A percentile compares a stretch with the other conserved stretches of the same genome.
Conservation (phyloP, 2,888 invertebrate genomes). For the Nemurella pictetii region DNA sequence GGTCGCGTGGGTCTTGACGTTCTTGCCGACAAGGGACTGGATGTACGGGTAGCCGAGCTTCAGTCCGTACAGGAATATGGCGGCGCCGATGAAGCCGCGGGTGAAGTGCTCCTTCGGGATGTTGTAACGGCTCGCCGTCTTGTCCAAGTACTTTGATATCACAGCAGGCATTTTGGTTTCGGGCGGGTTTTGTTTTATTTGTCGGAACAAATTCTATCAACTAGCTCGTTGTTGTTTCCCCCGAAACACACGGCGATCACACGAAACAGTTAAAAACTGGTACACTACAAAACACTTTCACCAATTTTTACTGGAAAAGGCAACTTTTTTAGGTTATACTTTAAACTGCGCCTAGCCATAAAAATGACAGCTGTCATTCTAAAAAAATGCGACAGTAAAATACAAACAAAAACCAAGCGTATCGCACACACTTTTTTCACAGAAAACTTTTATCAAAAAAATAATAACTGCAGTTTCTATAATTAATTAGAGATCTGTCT, state of each 20-base stretch:
- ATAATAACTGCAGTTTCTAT: background rate
- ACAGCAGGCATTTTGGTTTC: conserved; percentile 59
- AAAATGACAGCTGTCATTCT: background rate
- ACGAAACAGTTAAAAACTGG: background rate
- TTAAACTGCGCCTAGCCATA: background rate
- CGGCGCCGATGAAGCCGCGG: conserved; percentile 63
- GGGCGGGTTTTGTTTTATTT: too few species aligned
- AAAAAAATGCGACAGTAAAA: background rate
- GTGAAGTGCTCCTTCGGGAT: conserved; percentile 61
- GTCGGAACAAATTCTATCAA: too few species aligned
- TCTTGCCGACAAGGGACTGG: conserved; percentile 51
- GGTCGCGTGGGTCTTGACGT: conserved; percentile 48
- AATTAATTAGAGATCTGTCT: background rate
- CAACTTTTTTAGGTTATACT: background rate
- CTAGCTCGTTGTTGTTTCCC: background rate
- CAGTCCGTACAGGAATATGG: conserved; percentile 61
- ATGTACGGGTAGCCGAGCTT: conserved; percentile 66
- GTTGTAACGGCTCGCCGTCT: conserved; percentile 60
- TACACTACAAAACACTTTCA: background rate
- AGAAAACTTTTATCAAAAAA: background rate
- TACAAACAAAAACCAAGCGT: background rate
- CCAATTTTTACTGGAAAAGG: background rate
- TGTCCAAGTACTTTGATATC: conserved; percentile 67
- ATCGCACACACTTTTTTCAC: background rate
- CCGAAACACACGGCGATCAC: background rate